Base-by-base conservation (phyloP, 2,797 vertebrate species). In the Gymnocypris eckloni region DNA sequence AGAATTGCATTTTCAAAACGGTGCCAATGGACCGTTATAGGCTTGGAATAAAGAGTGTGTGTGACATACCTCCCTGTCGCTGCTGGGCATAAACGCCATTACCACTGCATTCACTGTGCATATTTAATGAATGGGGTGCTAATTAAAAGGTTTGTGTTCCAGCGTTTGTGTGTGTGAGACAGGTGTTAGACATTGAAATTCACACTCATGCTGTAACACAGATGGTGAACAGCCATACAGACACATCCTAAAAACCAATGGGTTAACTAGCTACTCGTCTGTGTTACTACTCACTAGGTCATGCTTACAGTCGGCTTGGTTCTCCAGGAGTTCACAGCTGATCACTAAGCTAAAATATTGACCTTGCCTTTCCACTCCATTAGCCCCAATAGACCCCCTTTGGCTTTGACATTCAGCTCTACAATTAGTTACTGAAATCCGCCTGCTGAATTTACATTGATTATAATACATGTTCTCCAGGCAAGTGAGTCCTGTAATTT, bases 81-180 rank as follows among this genome's bases (percentile, higher is more conserved):
- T 72, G 39, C 66, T 71, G 25, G 66, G 66, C 13, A 52, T 70
- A 28, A 43, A 66, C 43, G 18, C 18, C 70, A 84, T 84, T 84
- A 77, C 15, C 66, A 73, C 61, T 82, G 83, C 87, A 84, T 79
- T 88, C 67, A 84, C 76, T 88, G 88, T 90, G 87, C 89, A 83
- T 87, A 87, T 88, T 89, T 87, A 87, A 92, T 89, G 86, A 87
- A 87, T 67, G 48, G 20, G 22, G 76, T 66, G 64, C 82, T 84
- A 77, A 72, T 87, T 78, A 72, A 81, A 80, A 73, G 61, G 10
- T 13, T 75, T 45, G 22, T 71, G 72, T 56, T 78, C 64, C 48
- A 48, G 66, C 15, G 1, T 79, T 52, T 71, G 50, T 82, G 71
- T 69, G 56, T 81, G 72, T 67, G 28, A 54, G 67, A 61, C 0